Conservation (phyloP, 2,113 vertebrate genomes). For the Dipodomys spectabilis region DNA sequence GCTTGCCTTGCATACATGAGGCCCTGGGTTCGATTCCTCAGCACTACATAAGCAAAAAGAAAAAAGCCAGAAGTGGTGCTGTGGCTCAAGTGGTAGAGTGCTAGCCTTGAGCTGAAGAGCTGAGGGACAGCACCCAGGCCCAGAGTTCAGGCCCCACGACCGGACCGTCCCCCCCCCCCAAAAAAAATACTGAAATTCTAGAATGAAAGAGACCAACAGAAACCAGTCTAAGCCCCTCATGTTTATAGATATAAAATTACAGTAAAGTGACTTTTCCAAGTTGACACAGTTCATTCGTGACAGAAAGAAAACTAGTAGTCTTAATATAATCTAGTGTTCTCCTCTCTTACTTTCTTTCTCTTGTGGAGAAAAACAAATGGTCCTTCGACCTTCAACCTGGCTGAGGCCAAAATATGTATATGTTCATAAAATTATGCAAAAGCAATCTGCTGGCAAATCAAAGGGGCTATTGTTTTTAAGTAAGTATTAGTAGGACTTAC, state of each 20-base stretch:
- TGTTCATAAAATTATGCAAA: neutral
- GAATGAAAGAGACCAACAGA: neutral
- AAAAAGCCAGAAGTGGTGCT: no score
- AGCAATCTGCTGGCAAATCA: neutral
- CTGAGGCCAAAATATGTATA: neutral
- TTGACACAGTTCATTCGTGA: neutral
- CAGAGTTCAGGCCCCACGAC: no score
- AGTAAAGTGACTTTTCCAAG: neutral
- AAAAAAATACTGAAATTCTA: conserved; percentile 16
- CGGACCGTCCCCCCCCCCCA: no score
- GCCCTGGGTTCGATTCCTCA: no score
- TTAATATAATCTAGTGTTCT: neutral
- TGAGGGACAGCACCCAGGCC: no score
- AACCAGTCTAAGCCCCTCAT: conserved; percentile 1
- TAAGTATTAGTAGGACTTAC: neutral
- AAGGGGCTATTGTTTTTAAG: neutral
- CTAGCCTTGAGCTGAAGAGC: no score
- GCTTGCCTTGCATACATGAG: no score
- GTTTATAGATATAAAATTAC: conserved; percentile 30
- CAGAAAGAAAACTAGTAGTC: conserved; percentile 11
- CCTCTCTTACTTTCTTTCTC: neutral
- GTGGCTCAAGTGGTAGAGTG: no score
- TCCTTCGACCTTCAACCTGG: neutral
- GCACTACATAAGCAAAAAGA: no score
- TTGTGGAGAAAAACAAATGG: no score